phyloP scores from a whole-genome alignment of 2,888 invertebrate genomes.

The Pachymerium ferrugineum region DNA sequence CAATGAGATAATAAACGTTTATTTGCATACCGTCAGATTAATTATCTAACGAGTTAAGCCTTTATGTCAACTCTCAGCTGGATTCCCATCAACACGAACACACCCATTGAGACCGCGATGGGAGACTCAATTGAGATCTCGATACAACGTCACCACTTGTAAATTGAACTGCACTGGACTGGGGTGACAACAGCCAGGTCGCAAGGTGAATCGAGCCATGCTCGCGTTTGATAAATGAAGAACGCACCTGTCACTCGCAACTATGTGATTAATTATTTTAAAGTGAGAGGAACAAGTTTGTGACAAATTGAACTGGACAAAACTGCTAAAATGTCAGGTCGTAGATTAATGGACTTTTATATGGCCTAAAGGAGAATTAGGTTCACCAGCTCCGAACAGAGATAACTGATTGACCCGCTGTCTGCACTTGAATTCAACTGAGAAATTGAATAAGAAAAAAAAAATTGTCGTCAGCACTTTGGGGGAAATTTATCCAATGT shows the following conservation, averaged over 20 bases:
- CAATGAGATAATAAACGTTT: neutral
- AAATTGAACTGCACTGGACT: neutral
- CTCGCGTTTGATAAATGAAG: neutral
- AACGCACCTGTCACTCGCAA: neutral
- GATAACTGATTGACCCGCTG: neutral
- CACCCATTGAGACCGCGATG: neutral
- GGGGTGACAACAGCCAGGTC: neutral
- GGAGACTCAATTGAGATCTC: neutral
- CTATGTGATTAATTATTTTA: neutral
- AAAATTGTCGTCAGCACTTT: neutral
- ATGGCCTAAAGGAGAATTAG: neutral
- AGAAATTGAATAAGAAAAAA: neutral
- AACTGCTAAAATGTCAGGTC: neutral
- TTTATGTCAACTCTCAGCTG: neutral
- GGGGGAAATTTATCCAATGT: neutral
- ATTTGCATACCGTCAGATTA: constrained; percentile 6
- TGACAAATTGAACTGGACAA: neutral
- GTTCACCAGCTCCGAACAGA: neutral
- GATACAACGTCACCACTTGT: neutral
- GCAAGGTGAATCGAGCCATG: neutral
- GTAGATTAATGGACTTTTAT: neutral
- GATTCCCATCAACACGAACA: neutral
- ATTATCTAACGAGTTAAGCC: neutral
- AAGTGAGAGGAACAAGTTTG: neutral
- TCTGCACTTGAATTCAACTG: too few relatives aligned